Base-by-base conservation (phyloP, 1,140 invertebrate genomes). In the Caenorhabditis remanei region DNA sequence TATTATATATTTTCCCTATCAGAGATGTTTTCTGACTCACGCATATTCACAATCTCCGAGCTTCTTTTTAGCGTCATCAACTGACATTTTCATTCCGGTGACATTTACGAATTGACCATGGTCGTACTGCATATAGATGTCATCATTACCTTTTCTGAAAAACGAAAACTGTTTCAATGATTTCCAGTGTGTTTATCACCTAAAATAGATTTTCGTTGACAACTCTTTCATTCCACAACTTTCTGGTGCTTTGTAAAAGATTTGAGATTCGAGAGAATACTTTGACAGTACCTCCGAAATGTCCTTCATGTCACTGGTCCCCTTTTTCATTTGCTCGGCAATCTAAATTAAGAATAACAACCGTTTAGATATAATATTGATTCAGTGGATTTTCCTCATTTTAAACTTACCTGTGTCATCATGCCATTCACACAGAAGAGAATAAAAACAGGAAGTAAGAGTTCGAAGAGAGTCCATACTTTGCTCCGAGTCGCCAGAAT, bases 401-500 rank as follows among this genome's bases (percentile, higher is more conserved):
- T 53, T 16, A n/a, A n/a, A n/a, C 56, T 21, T 8, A 58, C 56
- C 56, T 24, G 11, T 8, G 21, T 14, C 61, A 63, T 63, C 61
- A 63, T 63, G 5, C 61, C 61, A 63, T 63, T 63, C 24, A 63
- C 61, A 32, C 21, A 24, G 14, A 63, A 63, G 61, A 63, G 61
- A 63, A 63, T 63, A 32, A 63, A 63, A 32, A 63, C 24, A 13
- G 61, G 61, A 40, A 63, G 24, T 63, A 63, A 14, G 4, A 63
- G 61, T 32, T 63, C 61, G n/a, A 63, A 40, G 5, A 63, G 8
- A 4, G 61, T 63, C 61, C 61, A 63, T 11, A 63, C 61, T 63
- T 63, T 63, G 24, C 61, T 63, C 32, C 61, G 21, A 7, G 61
- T 63, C 61, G 61, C 61, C 61, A 63, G 61, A 63, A 63, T 63